Percentiles rank a stretch among this genome's conserved stretches.
Evolutionary conservation across 2,888 invertebrate species (phyloP).

Genomic region (Nephrotoma appendiculata): DNA sequence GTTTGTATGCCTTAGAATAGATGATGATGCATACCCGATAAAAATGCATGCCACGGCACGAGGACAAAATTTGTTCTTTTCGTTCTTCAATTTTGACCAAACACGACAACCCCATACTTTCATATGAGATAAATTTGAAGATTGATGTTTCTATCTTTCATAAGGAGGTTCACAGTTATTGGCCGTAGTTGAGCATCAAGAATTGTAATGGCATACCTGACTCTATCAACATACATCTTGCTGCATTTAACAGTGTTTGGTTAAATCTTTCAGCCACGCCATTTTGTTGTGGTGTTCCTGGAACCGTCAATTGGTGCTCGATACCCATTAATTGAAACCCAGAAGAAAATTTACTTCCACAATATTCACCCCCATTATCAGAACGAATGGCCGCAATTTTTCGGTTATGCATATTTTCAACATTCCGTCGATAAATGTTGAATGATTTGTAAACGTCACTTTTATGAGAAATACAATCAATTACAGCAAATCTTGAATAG

Average conservation of each 20-base stretch:
- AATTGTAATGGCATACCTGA: too few species aligned
- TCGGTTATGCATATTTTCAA: not conserved
- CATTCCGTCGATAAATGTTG: too few species aligned
- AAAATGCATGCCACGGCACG: not conserved
- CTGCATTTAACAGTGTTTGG: too few species aligned
- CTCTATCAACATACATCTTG: too few species aligned
- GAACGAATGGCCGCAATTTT: not conserved
- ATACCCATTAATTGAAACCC: not conserved
- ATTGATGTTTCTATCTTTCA: not conserved
- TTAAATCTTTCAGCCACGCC: not conserved
- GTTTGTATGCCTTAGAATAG: too few species aligned
- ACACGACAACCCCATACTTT: not conserved
- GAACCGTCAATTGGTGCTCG: not conserved
- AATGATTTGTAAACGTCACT: too few species aligned
- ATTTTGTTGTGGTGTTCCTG: not conserved
- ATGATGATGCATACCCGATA: not conserved
- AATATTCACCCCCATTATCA: not conserved
- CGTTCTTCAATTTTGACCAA: not conserved
- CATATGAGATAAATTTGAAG: not conserved
- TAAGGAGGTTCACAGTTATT: not conserved
- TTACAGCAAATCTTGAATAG: too few species aligned
- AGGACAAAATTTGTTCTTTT: not conserved
- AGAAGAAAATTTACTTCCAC: not conserved
- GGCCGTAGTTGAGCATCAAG: not conserved
- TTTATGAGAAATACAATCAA: too few species aligned